These are phyloP conservation scores for Cinclus cinclus DNA, from an alignment of 2,113 vertebrate genomes.

Conservation along the genomic window DNA sequence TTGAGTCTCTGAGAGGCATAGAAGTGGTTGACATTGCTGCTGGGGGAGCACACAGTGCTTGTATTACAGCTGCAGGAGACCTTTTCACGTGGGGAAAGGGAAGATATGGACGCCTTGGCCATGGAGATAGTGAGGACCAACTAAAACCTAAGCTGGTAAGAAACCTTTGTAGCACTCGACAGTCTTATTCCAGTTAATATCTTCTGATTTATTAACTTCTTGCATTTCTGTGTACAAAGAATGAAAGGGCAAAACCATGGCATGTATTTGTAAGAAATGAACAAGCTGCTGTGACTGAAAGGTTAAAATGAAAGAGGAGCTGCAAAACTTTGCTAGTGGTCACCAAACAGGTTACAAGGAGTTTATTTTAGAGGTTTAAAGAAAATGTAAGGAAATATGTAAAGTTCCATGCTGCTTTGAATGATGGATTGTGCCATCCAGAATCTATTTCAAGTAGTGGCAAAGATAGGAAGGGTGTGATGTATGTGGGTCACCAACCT, in stretches of 20 bases:
- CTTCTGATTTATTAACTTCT: not conserved
- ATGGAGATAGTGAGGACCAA: conserved; percentile 97
- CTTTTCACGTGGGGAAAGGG: conserved; percentile 99
- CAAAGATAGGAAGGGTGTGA: not conserved
- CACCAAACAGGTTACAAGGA: not conserved
- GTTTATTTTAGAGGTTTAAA: not conserved
- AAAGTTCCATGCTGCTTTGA: not conserved
- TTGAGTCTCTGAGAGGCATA: conserved; percentile 92
- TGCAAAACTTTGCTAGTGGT: not conserved
- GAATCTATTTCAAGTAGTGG: not conserved
- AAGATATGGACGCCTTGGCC: conserved; percentile 92
- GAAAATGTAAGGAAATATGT: not conserved
- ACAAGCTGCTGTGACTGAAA: not conserved
- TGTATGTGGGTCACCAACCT: not conserved
- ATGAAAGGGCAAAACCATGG: not conserved
- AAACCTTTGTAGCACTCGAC: not conserved
- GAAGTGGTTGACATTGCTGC: conserved; percentile 96
- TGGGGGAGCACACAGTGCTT: conserved; percentile 95
- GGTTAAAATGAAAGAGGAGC: not conserved
- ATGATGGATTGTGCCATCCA: not conserved
- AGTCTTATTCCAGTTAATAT: not conserved
- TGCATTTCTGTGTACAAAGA: not conserved
- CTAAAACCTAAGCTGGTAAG: conserved; percentile 95
- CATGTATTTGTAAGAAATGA: not conserved
- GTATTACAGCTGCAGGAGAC: conserved; percentile 93